Conservation (phyloP, 2,797 vertebrate species). For the Mus caroli region DNA sequence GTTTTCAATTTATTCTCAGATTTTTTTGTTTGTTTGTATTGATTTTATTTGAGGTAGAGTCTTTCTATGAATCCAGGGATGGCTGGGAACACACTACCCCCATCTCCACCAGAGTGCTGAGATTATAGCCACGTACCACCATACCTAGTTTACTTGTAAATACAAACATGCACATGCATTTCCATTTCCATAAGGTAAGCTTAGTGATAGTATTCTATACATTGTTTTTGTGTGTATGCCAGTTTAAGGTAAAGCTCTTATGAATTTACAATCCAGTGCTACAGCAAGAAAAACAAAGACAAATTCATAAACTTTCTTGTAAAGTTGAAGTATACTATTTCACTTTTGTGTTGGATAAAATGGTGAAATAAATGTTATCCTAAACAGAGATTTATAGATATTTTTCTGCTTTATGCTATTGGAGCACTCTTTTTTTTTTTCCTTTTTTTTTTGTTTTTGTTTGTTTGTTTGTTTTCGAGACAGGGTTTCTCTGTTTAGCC, state of each 20-base stretch:
- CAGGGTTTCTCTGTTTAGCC: too few relatives aligned
- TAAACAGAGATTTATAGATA: neutral
- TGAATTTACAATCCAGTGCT: neutral
- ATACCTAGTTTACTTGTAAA: neutral
- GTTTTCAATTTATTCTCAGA: neutral
- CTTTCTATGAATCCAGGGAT: neutral
- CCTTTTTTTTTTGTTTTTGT: too few relatives aligned
- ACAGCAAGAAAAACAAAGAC: neutral
- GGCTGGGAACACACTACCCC: neutral
- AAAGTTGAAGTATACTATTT: neutral
- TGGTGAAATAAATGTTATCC: neutral
- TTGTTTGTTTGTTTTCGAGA: too few relatives aligned
- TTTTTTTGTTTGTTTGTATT: neutral
- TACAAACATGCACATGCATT: neutral
- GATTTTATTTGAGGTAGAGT: neutral
- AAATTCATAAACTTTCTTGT: neutral
- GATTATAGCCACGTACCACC: neutral
- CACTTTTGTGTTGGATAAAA: neutral
- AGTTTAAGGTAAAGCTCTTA: neutral
- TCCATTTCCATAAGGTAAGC: neutral
- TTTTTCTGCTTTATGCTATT: neutral
- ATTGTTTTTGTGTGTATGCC: neutral
- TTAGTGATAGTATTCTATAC: neutral
- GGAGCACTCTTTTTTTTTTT: neutral
- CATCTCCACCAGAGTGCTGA: neutral